Evolutionary conservation across 2,113 vertebrate genomes (phyloP).

Genomic region (Oophaga pumilio): DNA sequence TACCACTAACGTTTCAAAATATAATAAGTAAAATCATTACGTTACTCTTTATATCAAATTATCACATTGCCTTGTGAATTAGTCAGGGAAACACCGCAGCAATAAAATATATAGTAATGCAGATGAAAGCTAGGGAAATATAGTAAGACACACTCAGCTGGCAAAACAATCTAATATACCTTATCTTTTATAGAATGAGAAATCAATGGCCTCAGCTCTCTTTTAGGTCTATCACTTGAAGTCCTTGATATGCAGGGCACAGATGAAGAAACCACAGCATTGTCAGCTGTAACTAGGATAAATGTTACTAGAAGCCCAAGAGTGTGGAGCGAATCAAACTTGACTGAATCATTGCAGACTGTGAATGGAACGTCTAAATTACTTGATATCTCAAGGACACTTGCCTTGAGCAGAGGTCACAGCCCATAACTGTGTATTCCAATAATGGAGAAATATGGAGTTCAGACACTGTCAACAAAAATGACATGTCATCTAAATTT

Average conservation of each 20-base stretch:
- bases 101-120: not conserved
- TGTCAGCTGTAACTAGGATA: constrained; percentile 59
- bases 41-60: not conserved
- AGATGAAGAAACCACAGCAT: constrained; percentile 54
- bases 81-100: not conserved
- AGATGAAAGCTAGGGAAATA: not conserved
- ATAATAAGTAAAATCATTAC: not conserved
- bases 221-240: constrained; percentile 18
- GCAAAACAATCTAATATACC: constrained; percentile 12
- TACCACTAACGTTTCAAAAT: not conserved
- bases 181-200: constrained; percentile 35
- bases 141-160: not conserved
- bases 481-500: not conserved
- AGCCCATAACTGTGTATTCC: constrained; percentile 16
- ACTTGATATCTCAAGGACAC: constrained; percentile 57
- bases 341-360: constrained; percentile 55
- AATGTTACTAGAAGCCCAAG: constrained; percentile 51
- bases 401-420: constrained; percentile 37
- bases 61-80: not conserved
- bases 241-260: constrained; percentile 50
- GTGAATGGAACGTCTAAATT: constrained; percentile 51
- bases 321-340: constrained; percentile 55
- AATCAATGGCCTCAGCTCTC: constrained; percentile 22
- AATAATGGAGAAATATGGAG: constrained; percentile 19
- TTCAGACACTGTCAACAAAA: constrained; percentile 6